Evolutionary conservation across 1,140 invertebrate genomes (phyloP), one percentile per base, ranked within the genome.

Genomic region (Aphelenchoides avenae): DNA sequence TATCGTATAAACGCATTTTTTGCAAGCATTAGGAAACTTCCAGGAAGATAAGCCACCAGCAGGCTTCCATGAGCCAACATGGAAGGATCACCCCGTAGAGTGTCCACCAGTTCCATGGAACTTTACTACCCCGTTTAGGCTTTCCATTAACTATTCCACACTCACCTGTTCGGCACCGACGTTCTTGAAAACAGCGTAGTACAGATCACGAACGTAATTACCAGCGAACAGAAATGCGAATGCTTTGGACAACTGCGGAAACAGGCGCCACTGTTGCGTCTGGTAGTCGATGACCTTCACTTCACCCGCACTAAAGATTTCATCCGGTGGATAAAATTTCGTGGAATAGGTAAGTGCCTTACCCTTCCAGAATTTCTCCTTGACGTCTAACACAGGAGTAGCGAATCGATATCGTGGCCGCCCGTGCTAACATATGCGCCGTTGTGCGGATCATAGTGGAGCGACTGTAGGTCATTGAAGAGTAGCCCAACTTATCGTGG

Each of bases 271-370:
- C 76, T 92, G 89, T 76, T 94, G 91, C 0, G 89, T 91, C 52
- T 89, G 84, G 75, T 89, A 94, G 70, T 94, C 88, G 44, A 95
- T 79, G 56, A 94, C 88, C 79, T 91, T 88, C 2, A 86, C 84
- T 78, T 94, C 90, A 0, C 84, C 83, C n/a, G n/a, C n/a, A n/a
- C n/a, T n/a, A n/a, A n/a, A n/a, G n/a, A n/a, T n/a, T n/a, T n/a
- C n/a, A n/a, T n/a, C n/a, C n/a, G n/a, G n/a, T n/a, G n/a, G n/a
- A n/a, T n/a, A n/a, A n/a, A n/a, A 26, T 52, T 52, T 54, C 9
- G 24, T 54, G 18, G 26, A 4, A 49, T 9, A 6, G 15, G 18
- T n/a, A 13, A 15, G 49, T n/a, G n/a, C n/a, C n/a, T n/a, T n/a
- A n/a, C n/a, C n/a, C n/a, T n/a, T n/a, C n/a, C n/a, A n/a, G n/a